A percentile compares a stretch with the other conserved stretches of the same genome.
These are phyloP conservation scores for Micromys minutus DNA, from an alignment of 2,113 vertebrate genomes.

Conservation along the genomic window DNA sequence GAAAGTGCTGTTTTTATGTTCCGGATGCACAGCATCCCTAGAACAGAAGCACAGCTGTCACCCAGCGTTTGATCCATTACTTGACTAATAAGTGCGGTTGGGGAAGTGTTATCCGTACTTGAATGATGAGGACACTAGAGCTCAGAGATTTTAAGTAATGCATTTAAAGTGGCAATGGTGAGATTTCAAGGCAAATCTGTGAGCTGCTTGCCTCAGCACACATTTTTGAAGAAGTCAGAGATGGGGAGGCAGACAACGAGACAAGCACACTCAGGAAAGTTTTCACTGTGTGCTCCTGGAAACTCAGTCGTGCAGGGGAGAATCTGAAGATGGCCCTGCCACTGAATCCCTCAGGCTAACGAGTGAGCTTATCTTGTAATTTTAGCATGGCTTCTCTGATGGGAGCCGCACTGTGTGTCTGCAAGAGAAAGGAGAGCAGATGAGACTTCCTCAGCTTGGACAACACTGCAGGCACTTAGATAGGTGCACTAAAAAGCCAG, in stretches of 20 bases:
- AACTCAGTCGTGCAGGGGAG: background rate
- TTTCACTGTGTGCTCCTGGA: too few relatives aligned
- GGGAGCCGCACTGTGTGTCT: background rate
- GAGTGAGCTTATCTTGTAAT: background rate
- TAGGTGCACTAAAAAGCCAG: background rate
- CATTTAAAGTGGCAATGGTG: background rate
- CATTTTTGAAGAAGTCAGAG: background rate
- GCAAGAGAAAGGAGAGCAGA: background rate
- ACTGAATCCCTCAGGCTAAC: background rate
- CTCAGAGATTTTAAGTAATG: background rate
- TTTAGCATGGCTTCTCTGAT: background rate
- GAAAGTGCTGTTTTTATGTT: background rate
- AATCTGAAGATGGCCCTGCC: too few relatives aligned
- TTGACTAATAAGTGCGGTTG: background rate
- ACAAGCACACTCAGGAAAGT: background rate
- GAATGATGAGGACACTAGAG: constrained; percentile 9
- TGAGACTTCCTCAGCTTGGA: background rate
- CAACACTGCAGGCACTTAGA: background rate
- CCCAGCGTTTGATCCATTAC: background rate
- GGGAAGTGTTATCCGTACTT: background rate
- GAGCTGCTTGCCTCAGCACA: background rate
- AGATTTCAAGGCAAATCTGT: background rate
- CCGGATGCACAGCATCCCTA: background rate
- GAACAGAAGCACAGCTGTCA: background rate
- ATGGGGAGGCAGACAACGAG: background rate